Base-by-base conservation (phyloP, 2,797 vertebrate genomes). In the Mus caroli region DNA sequence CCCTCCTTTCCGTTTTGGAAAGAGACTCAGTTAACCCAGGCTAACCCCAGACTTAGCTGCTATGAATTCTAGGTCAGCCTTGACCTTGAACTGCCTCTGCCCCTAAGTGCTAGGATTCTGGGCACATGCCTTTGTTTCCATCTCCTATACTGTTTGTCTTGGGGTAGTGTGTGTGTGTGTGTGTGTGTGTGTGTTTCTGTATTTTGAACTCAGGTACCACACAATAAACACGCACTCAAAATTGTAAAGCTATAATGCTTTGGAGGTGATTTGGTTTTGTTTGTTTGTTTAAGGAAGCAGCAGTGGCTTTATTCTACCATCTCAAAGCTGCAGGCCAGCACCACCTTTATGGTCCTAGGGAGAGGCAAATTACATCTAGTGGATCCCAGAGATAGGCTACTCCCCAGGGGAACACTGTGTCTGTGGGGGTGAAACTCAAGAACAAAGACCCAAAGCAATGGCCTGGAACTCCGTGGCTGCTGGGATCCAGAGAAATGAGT, bases 401-500 rank as follows among this genome's bases (percentile, higher is more conserved):
- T 73, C 71, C 88, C 40, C 24, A 5, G 2, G 54, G 77, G 91
- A 96, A 80, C 71, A 40, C 40, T 15, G 50, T 62, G 17, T 19
- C 40, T 58, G 9, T 58, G 37, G 17, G 34, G 54, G 54, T 83
- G 87, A 62, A 76, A 40, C 34, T 0, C 2, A 64, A 89, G 62
- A 76, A 89, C 62, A 64, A n/a, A 95, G 52, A 76, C 91, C 75
- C 8, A 91, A 90, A 88, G 69, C 89, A 50, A 40, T 10, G 40
- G 54, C 89, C 12, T 94, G 95, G 86, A 83, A 69, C 31, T 0
- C 1, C 2, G 10, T 40, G 85, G 43, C 8, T 60, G 64, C 1
- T n/a, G 67, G 78, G 71, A 94, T 87, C 92, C 82, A 83, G 89
- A 62, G 84, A 83, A 71, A n/a, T 82, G 91, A 96, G 94, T 92